phyloP scores from a whole-genome alignment of 2,888 invertebrate genomes.

The Acleris emargana region DNA sequence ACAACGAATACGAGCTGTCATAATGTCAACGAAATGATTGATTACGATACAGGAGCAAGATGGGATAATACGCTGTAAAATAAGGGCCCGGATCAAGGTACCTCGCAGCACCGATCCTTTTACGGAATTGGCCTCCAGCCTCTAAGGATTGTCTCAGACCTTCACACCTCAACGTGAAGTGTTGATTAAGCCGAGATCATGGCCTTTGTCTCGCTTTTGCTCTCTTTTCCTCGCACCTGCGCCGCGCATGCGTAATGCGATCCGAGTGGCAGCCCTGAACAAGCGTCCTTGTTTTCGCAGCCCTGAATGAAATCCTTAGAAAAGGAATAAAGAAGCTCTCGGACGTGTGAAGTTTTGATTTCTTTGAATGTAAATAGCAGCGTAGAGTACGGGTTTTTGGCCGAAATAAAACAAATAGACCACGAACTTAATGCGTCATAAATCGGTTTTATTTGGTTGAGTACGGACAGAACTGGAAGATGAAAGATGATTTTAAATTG shows the following conservation, averaged over 20 bases:
- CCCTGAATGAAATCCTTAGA: constrained; percentile 15
- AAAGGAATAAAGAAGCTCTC: constrained; percentile 17
- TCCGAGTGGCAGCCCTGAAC: constrained; percentile 42
- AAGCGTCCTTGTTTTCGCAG: constrained; percentile 24
- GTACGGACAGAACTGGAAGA: too few species aligned
- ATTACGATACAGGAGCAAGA: too few species aligned
- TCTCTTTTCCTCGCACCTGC: constrained; percentile 77
- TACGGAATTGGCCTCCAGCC: too few species aligned
- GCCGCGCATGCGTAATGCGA: constrained; percentile 73
- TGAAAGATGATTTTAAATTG: too few species aligned
- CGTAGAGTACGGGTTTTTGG: not conserved
- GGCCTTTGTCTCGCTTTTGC: constrained; percentile 46
- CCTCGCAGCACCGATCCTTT: too few species aligned
- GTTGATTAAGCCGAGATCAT: constrained; percentile 22
- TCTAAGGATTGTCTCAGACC: not conserved
- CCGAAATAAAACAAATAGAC: not conserved
- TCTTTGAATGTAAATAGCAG: not conserved
- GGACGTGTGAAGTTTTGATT: constrained; percentile 27
- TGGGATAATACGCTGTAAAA: too few species aligned
- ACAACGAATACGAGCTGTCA: too few species aligned
- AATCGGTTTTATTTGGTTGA: too few species aligned
- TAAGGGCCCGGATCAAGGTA: too few species aligned
- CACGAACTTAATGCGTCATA: too few species aligned
- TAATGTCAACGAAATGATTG: too few species aligned
- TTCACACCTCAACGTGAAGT: not conserved